phyloP scores from a whole-genome alignment of 1,140 invertebrate species.

The Hetaerina americana region DNA sequence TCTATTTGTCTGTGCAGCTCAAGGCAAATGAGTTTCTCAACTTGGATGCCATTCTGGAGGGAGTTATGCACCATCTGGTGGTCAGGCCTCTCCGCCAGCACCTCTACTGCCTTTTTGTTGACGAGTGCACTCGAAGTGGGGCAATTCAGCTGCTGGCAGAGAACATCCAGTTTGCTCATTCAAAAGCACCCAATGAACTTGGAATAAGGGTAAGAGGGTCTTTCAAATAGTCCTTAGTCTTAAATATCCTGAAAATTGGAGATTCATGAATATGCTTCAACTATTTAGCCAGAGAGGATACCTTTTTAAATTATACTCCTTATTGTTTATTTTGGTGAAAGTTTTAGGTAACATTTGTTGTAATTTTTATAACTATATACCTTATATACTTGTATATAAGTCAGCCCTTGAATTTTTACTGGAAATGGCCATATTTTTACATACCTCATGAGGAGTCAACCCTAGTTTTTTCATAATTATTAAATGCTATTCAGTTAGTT shows the following conservation, averaged over 20 bases:
- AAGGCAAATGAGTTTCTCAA: conserved; percentile 87
- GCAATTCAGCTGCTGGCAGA: conserved; percentile 66
- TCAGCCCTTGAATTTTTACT: too few relatives aligned
- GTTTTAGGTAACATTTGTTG: too few relatives aligned
- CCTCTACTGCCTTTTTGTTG: conserved; percentile 72
- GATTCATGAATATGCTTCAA: too few relatives aligned
- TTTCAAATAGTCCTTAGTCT: conserved; percentile 1
- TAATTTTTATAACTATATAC: too few relatives aligned
- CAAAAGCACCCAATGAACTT: conserved; percentile 64
- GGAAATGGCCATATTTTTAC: too few relatives aligned
- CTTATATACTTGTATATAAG: too few relatives aligned
- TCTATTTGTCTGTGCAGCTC: conserved; percentile 41
- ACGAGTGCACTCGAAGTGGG: conserved; percentile 63
- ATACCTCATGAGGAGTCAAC: too few relatives aligned
- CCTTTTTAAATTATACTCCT: too few relatives aligned
- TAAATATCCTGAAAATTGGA: not conserved
- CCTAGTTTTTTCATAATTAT: too few relatives aligned
- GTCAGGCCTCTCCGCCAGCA: conserved; percentile 74
- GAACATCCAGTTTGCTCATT: conserved; percentile 71
- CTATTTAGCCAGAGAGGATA: too few relatives aligned
- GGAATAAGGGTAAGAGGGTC: conserved; percentile 57
- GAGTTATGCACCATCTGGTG: conserved; percentile 79
- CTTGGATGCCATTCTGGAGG: conserved; percentile 84
- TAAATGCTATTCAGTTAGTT: too few relatives aligned
- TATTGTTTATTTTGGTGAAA: too few relatives aligned